Evolutionary conservation across 2,888 invertebrate genomes (phyloP), one percentile per base, ranked within the genome.

Genomic region (Gerris lacustris): DNA sequence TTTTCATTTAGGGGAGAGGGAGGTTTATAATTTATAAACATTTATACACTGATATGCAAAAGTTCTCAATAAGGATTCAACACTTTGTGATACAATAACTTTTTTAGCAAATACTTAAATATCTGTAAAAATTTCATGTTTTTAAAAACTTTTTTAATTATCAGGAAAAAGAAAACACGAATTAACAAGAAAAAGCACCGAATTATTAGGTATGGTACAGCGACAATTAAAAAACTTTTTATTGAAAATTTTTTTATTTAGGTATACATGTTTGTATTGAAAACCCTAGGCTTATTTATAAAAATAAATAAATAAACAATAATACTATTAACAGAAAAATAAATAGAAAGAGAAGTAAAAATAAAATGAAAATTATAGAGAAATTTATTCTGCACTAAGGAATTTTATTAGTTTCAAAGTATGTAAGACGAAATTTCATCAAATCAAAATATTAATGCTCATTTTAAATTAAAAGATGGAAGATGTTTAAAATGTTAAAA

Each of bases 111-210:
- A 15, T 62, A 62, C 11, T 11, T 11, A 62, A 62, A 15, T 11
- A 15, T 62, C 11, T n/a, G 11, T 62, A 62, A 62, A 62, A 62
- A 31, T 31, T 31, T 31, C 31, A 31, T 31, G 31, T 31, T 31
- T 31, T 31, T 31, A 2, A 31, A 31, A 31, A 31, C 4, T 31
- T 31, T 31, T 31, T 31, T 31, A 31, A 31, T 31, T 31, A 31
- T 31, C 31, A 31, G 31, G 31, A 31, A 31, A 31, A 31, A 31
- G 31, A 31, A 31, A 31, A 31, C 31, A 31, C 31, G 62, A 62
- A 62, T n/a, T n/a, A 62, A 62, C 62, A 62, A 62, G 62, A 62
- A 62, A 62, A 62, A 62, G 62, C 62, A 62, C 62, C 62, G 31
- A 62, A 62, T 62, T 62, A 15, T 11, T n/a, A 62, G 62, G n/a